Evolutionary conservation across 1,140 invertebrate species (phyloP).

Genomic region (Caenorhabditis inopinata): DNA sequence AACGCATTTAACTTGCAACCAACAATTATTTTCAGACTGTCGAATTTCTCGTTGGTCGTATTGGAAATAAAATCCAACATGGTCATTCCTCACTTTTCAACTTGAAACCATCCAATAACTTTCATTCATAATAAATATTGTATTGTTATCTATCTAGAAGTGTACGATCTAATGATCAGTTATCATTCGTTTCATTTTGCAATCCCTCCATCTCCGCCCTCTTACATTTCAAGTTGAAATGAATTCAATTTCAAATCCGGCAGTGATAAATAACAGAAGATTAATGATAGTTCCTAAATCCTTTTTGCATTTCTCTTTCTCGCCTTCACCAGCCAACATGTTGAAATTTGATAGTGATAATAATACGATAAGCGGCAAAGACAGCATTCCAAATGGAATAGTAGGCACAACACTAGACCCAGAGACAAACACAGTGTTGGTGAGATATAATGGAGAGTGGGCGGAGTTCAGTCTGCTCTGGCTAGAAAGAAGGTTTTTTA

Average conservation of each 20-base stretch:
- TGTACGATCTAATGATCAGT: not conserved
- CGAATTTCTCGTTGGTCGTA: no score
- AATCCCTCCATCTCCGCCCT: not conserved
- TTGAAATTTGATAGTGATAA: conserved; percentile 13
- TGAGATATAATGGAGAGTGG: not conserved
- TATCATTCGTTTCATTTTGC: not conserved
- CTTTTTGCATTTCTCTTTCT: not conserved
- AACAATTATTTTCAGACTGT: no score
- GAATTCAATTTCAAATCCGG: not conserved
- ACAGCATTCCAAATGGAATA: no score
- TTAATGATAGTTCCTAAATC: not conserved
- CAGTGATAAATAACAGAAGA: not conserved
- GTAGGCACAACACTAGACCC: not conserved
- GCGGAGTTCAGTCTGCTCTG: not conserved
- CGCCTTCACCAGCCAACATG: not conserved
- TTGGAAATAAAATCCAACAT: no score
- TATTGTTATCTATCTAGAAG: not conserved
- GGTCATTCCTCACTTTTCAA: no score
- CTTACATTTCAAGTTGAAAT: not conserved
- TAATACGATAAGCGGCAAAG: not conserved
- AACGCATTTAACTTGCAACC: no score
- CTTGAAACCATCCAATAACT: no score
- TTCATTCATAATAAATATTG: no score
- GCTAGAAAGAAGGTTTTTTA: not conserved
- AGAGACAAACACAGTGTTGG: not conserved